A percentile compares a stretch with the other conserved stretches of the same genome.
These are phyloP conservation scores for Epicampocera succincta DNA, from an alignment of 2,888 invertebrate species.

Conservation along the genomic window DNA sequence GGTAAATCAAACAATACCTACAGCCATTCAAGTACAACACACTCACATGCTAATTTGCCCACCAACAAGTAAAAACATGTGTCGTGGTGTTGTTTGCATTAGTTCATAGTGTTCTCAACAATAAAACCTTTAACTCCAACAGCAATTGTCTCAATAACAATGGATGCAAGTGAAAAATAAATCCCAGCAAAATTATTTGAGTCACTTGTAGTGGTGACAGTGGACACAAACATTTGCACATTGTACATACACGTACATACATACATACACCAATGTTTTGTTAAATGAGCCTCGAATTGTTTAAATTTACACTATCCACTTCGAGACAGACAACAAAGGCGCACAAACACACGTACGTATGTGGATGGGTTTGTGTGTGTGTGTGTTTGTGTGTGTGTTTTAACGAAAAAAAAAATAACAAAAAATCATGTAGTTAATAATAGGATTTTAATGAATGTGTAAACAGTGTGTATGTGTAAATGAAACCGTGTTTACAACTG, in stretches of 20 bases:
- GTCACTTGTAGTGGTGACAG: conserved; percentile 14
- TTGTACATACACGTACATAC: background rate
- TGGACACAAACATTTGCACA: background rate
- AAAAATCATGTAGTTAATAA: conserved; percentile 56
- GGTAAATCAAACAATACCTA: conserved; percentile 30
- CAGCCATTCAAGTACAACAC: conserved; percentile 3
- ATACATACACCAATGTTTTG: conserved; percentile 3
- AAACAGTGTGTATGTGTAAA: conserved; percentile 48
- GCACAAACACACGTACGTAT: background rate
- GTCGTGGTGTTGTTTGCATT: conserved; percentile 55
- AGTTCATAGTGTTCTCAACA: conserved; percentile 30
- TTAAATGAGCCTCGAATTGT: conserved; percentile 60
- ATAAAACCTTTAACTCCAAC: conserved; percentile 26
- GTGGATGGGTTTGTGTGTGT: no score
- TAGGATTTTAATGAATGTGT: conserved; percentile 65
- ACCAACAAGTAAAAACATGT: conserved; percentile 49
- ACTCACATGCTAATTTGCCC: conserved; percentile 48
- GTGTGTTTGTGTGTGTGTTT: no score
- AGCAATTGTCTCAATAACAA: conserved; percentile 16
- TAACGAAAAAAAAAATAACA: conserved; percentile 8
- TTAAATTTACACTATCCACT: conserved; percentile 63
- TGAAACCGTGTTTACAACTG: conserved; percentile 42
- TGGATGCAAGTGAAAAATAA: conserved; percentile 25
- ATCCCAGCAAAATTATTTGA: conserved; percentile 12
- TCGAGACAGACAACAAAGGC: conserved; percentile 34